phyloP scores from a whole-genome alignment of 2,888 invertebrate species.

The Drosophila infuscata region DNA sequence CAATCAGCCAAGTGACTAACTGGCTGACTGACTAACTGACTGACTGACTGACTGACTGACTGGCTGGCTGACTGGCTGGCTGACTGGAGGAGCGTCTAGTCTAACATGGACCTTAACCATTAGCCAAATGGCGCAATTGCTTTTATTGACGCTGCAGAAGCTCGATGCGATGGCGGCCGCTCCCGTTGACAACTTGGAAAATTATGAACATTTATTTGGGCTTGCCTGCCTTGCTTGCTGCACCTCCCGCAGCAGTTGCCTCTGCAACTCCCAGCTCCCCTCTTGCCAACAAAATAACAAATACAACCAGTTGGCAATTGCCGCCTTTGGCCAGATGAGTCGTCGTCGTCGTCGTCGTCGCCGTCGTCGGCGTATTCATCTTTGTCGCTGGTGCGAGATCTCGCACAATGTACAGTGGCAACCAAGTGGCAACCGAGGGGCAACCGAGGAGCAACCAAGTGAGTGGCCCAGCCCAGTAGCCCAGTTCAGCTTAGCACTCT shows the following conservation, averaged over 20 bases:
- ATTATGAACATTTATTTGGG: slow-evolving; percentile 82
- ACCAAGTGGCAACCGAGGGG: background rate
- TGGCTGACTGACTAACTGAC: slow-evolving; percentile 24
- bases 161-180: slow-evolving; percentile 57
- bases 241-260: slow-evolving; percentile 44
- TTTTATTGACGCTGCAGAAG: slow-evolving; percentile 77
- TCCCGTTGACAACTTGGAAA: slow-evolving; percentile 79
- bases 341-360: slow-evolving; percentile 11
- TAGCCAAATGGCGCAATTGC: slow-evolving; percentile 80
- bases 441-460: slow-evolving; percentile 25
- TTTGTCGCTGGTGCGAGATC: slow-evolving; percentile 60
- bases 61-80: slow-evolving; percentile 25
- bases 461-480: slow-evolving; percentile 32
- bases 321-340: slow-evolving; percentile 44
- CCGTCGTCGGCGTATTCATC: slow-evolving; percentile 34
- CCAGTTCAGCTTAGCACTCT: slow-evolving; percentile 7
- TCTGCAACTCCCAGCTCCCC: background rate
- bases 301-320: slow-evolving; percentile 44
- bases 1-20: slow-evolving; percentile 52
- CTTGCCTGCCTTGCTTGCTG: slow-evolving; percentile 62
- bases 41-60: slow-evolving; percentile 2
- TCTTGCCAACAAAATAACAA: background rate
- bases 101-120: slow-evolving; percentile 76
- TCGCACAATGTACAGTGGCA: slow-evolving; percentile 60
- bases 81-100: slow-evolving; percentile 57